Conservation (phyloP, 1,140 invertebrate species). For the Daktulosphaira vitifoliae region DNA sequence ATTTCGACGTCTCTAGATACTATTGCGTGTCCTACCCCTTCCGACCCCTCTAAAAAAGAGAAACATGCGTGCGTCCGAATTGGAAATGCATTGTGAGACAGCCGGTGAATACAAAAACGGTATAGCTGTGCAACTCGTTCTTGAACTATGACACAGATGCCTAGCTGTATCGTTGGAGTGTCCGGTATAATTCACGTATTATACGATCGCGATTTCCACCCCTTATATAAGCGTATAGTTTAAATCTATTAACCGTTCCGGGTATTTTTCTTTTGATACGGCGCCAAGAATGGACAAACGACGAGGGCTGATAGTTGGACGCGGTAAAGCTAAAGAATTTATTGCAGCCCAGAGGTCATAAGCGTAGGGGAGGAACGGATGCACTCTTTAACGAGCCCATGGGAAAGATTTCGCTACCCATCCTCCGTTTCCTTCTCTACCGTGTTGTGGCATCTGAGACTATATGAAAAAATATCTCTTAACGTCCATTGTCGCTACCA, state of each 20-base stretch:
- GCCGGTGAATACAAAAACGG: constrained; percentile 24
- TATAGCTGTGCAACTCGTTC: too few relatives aligned
- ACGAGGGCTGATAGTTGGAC: neutral
- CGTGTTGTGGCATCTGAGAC: too few relatives aligned
- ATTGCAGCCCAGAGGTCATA: constrained; percentile 13
- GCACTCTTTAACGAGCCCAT: constrained; percentile 23
- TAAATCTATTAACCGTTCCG: constrained; percentile 28
- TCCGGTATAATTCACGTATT: neutral
- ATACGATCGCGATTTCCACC: too few relatives aligned
- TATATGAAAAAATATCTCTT: too few relatives aligned
- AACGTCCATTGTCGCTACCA: too few relatives aligned
- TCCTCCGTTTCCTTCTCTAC: neutral
- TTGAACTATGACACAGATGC: too few relatives aligned
- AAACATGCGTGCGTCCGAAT: constrained; percentile 2
- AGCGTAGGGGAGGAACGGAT: neutral
- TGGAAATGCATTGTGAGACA: constrained; percentile 16
- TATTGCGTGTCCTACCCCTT: neutral
- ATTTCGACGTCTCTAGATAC: constrained; percentile 5
- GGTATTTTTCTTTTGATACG: constrained; percentile 9
- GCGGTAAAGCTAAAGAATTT: constrained; percentile 23
- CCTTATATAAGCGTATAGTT: too few relatives aligned
- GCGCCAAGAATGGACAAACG: constrained; percentile 10
- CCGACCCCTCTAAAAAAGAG: neutral
- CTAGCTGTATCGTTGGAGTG: neutral
- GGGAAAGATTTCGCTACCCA: constrained; percentile 23